These are phyloP conservation scores for Alosa sapidissima DNA, from an alignment of 2,797 vertebrate species.

Conservation along the genomic window DNA sequence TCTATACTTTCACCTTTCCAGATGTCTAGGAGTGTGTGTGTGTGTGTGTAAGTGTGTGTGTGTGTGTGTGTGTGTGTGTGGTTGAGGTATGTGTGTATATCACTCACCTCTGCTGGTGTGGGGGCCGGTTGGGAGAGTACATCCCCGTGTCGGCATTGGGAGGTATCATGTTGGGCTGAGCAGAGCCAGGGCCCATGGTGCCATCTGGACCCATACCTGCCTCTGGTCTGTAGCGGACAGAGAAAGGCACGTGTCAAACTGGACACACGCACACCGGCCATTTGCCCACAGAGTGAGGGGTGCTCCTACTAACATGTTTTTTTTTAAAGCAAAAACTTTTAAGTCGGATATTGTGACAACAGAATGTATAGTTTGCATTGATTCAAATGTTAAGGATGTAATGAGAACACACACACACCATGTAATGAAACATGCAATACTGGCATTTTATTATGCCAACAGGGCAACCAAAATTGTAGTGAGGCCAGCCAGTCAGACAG, in stretches of 20 bases:
- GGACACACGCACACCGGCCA: neutral
- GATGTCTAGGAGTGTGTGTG: neutral
- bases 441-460: neutral
- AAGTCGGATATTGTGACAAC: too few species aligned
- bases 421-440: neutral
- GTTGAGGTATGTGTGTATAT: neutral
- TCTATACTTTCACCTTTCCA: neutral
- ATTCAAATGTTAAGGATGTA: too few species aligned
- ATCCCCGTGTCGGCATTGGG: slow-evolving; percentile 92
- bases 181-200: slow-evolving; percentile 81
- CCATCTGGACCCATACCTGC: slow-evolving; percentile 88
- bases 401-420: too few species aligned
- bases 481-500: neutral
- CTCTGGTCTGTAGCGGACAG: slow-evolving; percentile 78
- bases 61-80: neutral
- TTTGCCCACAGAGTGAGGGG: neutral
- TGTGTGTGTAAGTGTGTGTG: neutral
- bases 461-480: neutral
- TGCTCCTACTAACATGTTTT: neutral
- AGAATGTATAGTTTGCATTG: too few species aligned
- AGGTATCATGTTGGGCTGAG: slow-evolving; percentile 93
- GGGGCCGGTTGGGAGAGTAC: slow-evolving; percentile 95
- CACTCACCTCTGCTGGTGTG: slow-evolving; percentile 80
- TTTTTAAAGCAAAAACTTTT: too few species aligned
- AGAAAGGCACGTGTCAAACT: neutral